Percentiles rank a stretch among this genome's conserved stretches.
These are phyloP conservation scores for Arnoldichthys spilopterus DNA, from an alignment of 2,797 vertebrate species.

Conservation along the genomic window DNA sequence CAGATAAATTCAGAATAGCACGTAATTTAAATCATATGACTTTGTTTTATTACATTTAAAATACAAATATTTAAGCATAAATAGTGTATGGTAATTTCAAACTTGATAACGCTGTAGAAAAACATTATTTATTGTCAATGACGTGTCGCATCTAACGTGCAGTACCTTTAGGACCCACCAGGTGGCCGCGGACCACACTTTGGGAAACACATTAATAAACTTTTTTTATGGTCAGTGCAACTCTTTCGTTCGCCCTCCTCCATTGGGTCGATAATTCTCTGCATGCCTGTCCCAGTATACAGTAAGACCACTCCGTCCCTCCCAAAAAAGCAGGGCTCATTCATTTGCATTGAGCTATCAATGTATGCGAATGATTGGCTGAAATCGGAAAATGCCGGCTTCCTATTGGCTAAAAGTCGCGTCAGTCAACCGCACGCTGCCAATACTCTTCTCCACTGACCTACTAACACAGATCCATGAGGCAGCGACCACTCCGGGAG, in stretches of 20 bases:
- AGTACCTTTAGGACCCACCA: no score
- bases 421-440: constrained; percentile 66
- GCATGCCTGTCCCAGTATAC: constrained; percentile 23
- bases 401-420: constrained; percentile 67
- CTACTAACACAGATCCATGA: constrained; percentile 94
- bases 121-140: no score
- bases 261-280: constrained; percentile 18
- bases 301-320: not conserved
- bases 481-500: constrained; percentile 72
- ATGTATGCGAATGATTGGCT: constrained; percentile 58
- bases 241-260: not conserved
- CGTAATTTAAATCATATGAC: no score
- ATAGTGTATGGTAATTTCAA: no score
- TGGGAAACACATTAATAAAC: no score
- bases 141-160: no score
- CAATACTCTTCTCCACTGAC: constrained; percentile 82
- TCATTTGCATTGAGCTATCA: constrained; percentile 45
- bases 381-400: constrained; percentile 59
- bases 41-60: no score
- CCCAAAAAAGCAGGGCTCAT: constrained; percentile 26
- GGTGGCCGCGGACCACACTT: no score
- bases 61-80: no score
- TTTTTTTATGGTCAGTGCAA: no score
- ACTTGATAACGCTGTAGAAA: no score
- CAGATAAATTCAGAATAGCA: no score